These are phyloP conservation scores for Drosophila borealis DNA, from an alignment of 2,888 invertebrate species.

Conservation along the genomic window DNA sequence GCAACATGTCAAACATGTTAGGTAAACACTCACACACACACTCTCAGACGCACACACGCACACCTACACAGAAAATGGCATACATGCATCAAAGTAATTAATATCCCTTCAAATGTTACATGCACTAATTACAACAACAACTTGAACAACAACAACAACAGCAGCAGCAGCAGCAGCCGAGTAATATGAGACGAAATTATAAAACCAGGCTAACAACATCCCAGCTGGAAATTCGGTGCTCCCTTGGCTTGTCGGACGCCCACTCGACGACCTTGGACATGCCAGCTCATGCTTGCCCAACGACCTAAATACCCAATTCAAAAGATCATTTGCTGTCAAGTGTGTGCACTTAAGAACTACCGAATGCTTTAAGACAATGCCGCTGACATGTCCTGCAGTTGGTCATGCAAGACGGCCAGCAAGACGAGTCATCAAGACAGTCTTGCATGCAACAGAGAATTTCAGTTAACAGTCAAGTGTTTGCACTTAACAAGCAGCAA, in stretches of 20 bases:
- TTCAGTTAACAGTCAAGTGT: not conserved
- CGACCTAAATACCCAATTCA: too few species aligned
- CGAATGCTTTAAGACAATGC: too few species aligned
- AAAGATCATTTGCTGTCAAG: too few species aligned
- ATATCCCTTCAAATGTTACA: slow-evolving; percentile 78
- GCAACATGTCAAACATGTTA: slow-evolving; percentile 56
- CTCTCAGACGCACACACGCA: slow-evolving; percentile 14
- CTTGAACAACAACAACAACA: slow-evolving; percentile 30
- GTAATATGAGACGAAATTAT: slow-evolving; percentile 30
- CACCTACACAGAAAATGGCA: slow-evolving; percentile 13
- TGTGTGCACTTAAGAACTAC: too few species aligned
- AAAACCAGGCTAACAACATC: slow-evolving; percentile 31
- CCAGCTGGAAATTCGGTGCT: slow-evolving; percentile 12
- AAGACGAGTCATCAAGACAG: too few species aligned
- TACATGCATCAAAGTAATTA: slow-evolving; percentile 75
- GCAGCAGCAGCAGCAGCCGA: slow-evolving; percentile 6
- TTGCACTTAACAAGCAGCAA: too few species aligned
- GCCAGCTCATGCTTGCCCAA: not conserved
- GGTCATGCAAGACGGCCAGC: too few species aligned
- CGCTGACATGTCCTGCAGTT: too few species aligned
- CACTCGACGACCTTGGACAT: not conserved
- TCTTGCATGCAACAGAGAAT: not conserved
- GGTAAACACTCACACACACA: slow-evolving; percentile 40
- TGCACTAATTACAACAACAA: slow-evolving; percentile 75
- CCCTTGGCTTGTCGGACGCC: not conserved